Evolutionary conservation across 2,113 vertebrate genomes (phyloP), one percentile per base, ranked within the genome.

Genomic region (Archilochus colubris): DNA sequence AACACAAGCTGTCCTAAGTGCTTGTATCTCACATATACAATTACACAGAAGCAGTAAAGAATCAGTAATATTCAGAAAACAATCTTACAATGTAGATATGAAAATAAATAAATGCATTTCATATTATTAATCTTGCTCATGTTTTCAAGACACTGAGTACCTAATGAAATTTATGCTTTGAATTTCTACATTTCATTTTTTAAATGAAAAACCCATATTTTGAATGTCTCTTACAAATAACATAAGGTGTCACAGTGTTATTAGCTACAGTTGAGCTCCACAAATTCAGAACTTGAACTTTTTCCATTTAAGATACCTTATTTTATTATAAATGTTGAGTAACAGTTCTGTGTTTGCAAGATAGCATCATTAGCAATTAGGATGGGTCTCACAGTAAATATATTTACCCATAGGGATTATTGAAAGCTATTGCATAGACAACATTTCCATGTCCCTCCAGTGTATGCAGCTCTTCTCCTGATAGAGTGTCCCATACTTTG

Each of bases 381-480:
- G 28, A 74, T 11, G 19, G 36, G 54, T 66, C 21, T 88, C 58
- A 75, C 59, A 87, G 13, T 63, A 91, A 69, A 46, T 61, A 13
- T 55, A 44, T 46, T 96, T 92, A 99, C 99, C 99, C 99, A 4
- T 99, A 99, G 19, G 99, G 99, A 70, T 99, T 99, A 98, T 99
- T 99, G 98, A 99, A 99, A 18, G 99, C 98, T 61, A 99, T 97
- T 67, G 99, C 98, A 59, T 99, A 99, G 17, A 99, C 99, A 88
- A 99, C 99, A 0, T 99, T 99, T 92, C 96, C 96, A 87, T 99
- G 99, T 28, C 99, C 99, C 77, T 98, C 97, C 75, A 99, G 97
- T 0, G 97, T 98, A 55, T 55, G 98, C 9, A 99, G 97, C 77
- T 99, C 98, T 54, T 98, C 98, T 94, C 99, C 99, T 4, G 98